Evolutionary conservation across 2,888 invertebrate genomes (phyloP).

Genomic region (Lymantria dispar): DNA sequence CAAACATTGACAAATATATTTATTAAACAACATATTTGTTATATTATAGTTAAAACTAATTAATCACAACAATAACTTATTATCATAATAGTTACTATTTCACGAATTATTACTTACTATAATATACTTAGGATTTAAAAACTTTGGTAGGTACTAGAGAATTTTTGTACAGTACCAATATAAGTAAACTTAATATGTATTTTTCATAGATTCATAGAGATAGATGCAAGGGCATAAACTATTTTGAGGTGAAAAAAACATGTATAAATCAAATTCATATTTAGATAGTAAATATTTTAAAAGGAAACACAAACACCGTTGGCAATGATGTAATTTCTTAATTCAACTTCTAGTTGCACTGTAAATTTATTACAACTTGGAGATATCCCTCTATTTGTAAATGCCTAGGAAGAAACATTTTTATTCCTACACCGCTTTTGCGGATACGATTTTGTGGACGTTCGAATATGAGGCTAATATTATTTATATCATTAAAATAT

Average conservation of each 20-base stretch:
- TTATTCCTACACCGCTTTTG: too few relatives aligned
- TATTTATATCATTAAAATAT: too few relatives aligned
- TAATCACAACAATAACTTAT: constrained; percentile 63
- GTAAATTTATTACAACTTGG: too few relatives aligned
- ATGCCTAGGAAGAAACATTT: too few relatives aligned
- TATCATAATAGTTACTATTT: constrained; percentile 11
- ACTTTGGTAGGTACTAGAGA: constrained; percentile 63
- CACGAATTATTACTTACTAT: constrained; percentile 9
- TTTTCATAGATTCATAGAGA: background rate
- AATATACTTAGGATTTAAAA: constrained; percentile 21
- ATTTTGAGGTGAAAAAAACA: background rate
- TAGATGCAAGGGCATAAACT: background rate
- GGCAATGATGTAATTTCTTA: too few relatives aligned
- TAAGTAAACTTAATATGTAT: background rate
- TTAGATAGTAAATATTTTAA: background rate
- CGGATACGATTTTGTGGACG: too few relatives aligned
- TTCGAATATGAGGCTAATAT: too few relatives aligned
- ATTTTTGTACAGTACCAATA: constrained; percentile 27
- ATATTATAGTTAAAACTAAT: constrained; percentile 42
- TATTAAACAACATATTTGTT: constrained; percentile 40
- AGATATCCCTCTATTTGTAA: too few relatives aligned
- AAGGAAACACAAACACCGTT: too few relatives aligned
- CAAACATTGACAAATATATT: constrained; percentile 37
- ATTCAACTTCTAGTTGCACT: too few relatives aligned
- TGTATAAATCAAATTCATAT: too few relatives aligned